Evolutionary conservation across 2,113 vertebrate genomes (phyloP).

Genomic region (Uropsilus gracilis): DNA sequence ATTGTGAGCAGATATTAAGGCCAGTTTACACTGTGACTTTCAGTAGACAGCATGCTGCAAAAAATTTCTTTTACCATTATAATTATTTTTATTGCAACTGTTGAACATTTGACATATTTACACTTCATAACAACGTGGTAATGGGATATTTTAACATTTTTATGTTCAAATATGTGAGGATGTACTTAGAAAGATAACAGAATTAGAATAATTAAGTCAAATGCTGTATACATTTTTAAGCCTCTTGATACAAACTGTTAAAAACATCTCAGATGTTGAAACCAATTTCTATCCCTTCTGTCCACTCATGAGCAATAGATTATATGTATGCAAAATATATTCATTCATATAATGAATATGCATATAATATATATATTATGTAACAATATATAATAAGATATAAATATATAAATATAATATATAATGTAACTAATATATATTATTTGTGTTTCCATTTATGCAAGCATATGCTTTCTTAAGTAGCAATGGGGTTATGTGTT

Average conservation of each 20-base stretch:
- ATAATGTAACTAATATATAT: too few relatives aligned
- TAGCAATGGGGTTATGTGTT: neutral
- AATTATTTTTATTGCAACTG: neutral
- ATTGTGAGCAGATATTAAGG: neutral
- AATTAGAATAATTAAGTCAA: conserved; percentile 37
- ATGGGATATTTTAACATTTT: conserved; percentile 2
- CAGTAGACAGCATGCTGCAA: neutral
- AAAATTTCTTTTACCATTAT: neutral
- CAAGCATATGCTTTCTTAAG: neutral
- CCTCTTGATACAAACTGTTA: neutral
- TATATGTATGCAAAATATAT: too few relatives aligned
- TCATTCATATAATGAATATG: too few relatives aligned
- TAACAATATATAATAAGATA: too few relatives aligned
- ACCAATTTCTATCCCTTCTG: neutral
- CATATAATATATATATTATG: too few relatives aligned
- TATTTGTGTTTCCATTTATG: too few relatives aligned
- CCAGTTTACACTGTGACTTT: neutral
- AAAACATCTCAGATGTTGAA: neutral
- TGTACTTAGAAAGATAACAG: neutral
- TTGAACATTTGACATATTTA: conserved; percentile 4
- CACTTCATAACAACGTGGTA: neutral
- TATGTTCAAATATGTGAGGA: neutral
- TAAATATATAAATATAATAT: too few relatives aligned
- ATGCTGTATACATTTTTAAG: neutral
- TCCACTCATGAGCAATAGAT: too few relatives aligned